These are phyloP conservation scores for Pteronotus mesoamericanus DNA, from an alignment of 2,797 vertebrate genomes.

Conservation along the genomic window DNA sequence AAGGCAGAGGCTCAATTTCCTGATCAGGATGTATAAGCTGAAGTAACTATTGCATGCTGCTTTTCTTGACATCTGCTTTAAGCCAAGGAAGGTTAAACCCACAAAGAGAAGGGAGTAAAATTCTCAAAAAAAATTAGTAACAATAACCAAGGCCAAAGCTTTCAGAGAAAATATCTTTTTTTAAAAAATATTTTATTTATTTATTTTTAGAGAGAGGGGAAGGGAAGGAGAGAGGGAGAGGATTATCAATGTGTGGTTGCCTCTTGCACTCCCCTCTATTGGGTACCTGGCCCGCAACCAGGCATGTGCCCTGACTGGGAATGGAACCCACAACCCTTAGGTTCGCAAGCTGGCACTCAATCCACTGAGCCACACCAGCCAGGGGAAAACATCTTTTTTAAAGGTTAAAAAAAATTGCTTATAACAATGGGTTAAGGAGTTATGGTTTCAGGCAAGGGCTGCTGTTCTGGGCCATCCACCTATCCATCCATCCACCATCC, in stretches of 20 bases:
- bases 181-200: too few relatives aligned
- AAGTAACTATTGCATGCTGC: neutral
- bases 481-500: neutral
- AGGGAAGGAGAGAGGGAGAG: too few relatives aligned
- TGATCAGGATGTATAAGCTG: neutral
- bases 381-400: neutral
- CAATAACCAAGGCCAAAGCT: neutral
- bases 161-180: neutral
- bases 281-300: too few relatives aligned
- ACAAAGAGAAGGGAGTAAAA: neutral
- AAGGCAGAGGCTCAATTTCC: neutral
- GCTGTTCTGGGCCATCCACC: neutral
- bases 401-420: neutral
- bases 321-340: too few relatives aligned
- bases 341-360: too few relatives aligned
- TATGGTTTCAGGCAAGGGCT: neutral
- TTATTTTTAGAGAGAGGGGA: too few relatives aligned
- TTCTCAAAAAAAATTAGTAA: neutral
- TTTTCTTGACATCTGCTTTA: neutral
- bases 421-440: neutral
- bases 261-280: too few relatives aligned
- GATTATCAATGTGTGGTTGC: too few relatives aligned
- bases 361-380: too few relatives aligned
- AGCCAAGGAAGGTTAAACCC: neutral
- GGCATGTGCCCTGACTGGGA: too few relatives aligned